A percentile compares a stretch with the other conserved stretches of the same genome.
Evolutionary conservation across 2,797 vertebrate species (phyloP).

Genomic region (Hylomyscus alleni): DNA sequence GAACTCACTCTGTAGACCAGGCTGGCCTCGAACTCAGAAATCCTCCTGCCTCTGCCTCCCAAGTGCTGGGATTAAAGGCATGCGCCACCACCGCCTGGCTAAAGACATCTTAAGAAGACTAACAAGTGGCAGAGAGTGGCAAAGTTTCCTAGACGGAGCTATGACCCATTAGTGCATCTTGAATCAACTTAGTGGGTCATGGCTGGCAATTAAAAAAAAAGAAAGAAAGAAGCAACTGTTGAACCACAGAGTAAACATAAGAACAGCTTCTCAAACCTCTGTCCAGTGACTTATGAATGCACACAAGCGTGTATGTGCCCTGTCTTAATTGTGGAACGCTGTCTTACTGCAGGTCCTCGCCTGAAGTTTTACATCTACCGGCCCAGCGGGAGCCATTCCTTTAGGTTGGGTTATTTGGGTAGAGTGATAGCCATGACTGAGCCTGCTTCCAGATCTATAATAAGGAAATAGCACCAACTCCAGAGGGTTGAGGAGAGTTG

Average conservation of each 20-base stretch:
- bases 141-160: slow-evolving; percentile 47
- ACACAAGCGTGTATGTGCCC: not conserved
- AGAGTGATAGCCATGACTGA: not conserved
- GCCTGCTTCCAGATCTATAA: not conserved
- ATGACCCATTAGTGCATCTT: slow-evolving; percentile 65
- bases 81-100: too few relatives aligned
- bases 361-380: not conserved
- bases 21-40: too few relatives aligned
- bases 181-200: slow-evolving; percentile 69
- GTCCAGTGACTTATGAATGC: not conserved
- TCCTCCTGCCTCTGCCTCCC: too few relatives aligned
- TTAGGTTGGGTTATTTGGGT: not conserved
- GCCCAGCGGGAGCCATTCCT: not conserved
- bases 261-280: not conserved
- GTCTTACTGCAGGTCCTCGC: not conserved
- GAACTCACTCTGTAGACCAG: too few relatives aligned
- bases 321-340: not conserved
- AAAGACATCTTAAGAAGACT: slow-evolving; percentile 55
- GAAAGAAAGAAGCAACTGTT: slow-evolving; percentile 22
- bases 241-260: not conserved
- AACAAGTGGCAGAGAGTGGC: slow-evolving; percentile 9
- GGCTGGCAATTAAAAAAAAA: slow-evolving; percentile 66
- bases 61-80: too few relatives aligned
- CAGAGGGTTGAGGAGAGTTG: not conserved
- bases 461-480: not conserved